Evolutionary conservation across 1,140 invertebrate genomes (phyloP).

Genomic region (Listronotus oregonensis): DNA sequence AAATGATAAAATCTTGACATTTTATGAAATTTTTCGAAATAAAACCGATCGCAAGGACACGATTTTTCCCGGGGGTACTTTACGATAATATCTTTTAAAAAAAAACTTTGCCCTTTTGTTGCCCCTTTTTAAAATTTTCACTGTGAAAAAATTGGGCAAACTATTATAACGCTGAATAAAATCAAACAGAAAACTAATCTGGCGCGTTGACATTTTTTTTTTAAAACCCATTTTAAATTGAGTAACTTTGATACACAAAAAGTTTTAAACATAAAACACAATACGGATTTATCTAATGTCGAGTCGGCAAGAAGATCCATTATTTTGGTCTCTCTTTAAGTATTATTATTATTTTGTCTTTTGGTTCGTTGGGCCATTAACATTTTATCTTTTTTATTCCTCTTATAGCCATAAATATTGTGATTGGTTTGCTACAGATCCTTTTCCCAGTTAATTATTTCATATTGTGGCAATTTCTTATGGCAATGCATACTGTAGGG

Average conservation of each 20-base stretch:
- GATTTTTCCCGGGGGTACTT: background rate
- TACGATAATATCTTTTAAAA: slow-evolving; percentile 23
- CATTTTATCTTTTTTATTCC: no score
- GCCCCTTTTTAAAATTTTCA: slow-evolving; percentile 25
- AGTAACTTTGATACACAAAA: slow-evolving; percentile 9
- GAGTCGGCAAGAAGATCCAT: no score
- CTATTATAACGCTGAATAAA: slow-evolving; percentile 15
- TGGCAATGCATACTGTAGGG: no score
- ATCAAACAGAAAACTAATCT: slow-evolving; percentile 4
- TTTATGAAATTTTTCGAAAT: background rate
- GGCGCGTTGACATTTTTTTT: slow-evolving; percentile 17
- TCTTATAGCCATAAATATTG: no score
- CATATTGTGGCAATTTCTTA: no score
- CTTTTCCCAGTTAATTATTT: no score
- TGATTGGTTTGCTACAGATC: no score
- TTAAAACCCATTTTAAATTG: slow-evolving; percentile 13
- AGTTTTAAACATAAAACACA: background rate
- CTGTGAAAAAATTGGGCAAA: slow-evolving; percentile 14
- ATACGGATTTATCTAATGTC: no score
- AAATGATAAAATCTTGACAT: slow-evolving; percentile 21
- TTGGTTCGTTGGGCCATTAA: no score
- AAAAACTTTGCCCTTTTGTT: slow-evolving; percentile 21
- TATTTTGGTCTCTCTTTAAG: no score
- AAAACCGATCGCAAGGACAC: background rate
- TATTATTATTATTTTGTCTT: no score